Evolutionary conservation across 2,888 invertebrate species (phyloP).

Genomic region (Leptogaster cylindrica): DNA sequence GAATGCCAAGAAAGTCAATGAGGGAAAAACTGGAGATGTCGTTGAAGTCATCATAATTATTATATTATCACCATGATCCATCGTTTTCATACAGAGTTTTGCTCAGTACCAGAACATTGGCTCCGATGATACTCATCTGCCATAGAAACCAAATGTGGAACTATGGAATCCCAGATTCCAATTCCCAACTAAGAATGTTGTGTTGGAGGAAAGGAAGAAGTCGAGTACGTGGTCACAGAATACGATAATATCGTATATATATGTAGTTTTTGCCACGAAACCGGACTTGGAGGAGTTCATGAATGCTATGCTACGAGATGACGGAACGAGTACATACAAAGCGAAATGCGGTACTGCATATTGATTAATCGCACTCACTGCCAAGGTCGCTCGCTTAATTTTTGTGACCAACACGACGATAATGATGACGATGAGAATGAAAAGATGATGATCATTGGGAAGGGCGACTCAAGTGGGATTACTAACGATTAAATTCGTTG

Average conservation of each 20-base stretch:
- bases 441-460: too few species aligned
- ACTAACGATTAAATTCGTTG: too few species aligned
- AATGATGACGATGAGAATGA: too few species aligned
- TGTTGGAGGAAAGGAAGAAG: too few species aligned
- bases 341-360: constrained; percentile 23
- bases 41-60: constrained; percentile 26
- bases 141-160: too few species aligned
- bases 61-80: too few species aligned
- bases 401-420: constrained; percentile 18
- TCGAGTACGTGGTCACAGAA: too few species aligned
- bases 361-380: constrained; percentile 42
- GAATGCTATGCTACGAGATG: constrained; percentile 13
- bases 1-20: constrained; percentile 25
- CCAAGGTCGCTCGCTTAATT: constrained; percentile 44
- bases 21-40: constrained; percentile 10
- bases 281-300: constrained; percentile 37
- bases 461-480: too few species aligned
- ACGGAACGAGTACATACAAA: background rate
- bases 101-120: too few species aligned
- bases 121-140: too few species aligned
- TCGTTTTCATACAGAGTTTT: too few species aligned
- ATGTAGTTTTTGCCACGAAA: background rate
- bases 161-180: constrained; percentile 31
- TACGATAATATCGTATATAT: constrained; percentile 10
- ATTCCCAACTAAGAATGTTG: too few species aligned